Conservation (phyloP, 1,140 invertebrate genomes). For the Polypedilum pembai region DNA sequence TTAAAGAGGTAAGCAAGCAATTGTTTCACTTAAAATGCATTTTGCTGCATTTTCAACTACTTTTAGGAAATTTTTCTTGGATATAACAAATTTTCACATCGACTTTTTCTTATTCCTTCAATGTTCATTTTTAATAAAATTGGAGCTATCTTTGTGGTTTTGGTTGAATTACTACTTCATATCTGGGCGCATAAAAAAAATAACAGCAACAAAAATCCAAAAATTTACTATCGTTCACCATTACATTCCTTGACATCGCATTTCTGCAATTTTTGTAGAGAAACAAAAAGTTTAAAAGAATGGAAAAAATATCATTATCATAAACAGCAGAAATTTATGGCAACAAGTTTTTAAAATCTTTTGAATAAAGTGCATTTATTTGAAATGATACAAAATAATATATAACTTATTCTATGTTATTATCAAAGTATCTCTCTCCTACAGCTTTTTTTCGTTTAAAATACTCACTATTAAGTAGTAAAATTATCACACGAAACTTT, state of each 20-base stretch:
- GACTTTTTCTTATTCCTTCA: conserved; percentile 43
- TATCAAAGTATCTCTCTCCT: not conserved
- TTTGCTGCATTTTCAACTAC: not conserved
- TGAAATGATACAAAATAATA: not conserved
- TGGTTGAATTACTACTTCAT: conserved; percentile 46
- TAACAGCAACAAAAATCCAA: conserved; percentile 44
- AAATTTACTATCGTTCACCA: conserved; percentile 50
- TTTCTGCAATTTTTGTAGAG: conserved; percentile 50
- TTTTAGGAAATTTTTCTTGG: conserved; percentile 42
- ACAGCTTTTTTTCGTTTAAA: not conserved
- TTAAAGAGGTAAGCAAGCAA: conserved; percentile 22
- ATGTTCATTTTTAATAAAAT: conserved; percentile 42
- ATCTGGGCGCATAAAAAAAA: conserved; percentile 51
- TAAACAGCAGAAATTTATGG: not conserved
- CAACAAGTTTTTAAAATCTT: not conserved
- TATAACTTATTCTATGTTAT: not conserved
- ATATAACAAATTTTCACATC: conserved; percentile 36
- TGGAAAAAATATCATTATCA: not conserved
- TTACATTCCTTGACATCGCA: conserved; percentile 50
- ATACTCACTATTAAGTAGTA: not conserved
- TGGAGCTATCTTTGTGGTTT: conserved; percentile 35
- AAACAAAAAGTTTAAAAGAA: conserved; percentile 14
- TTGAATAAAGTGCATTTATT: not conserved
- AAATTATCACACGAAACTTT: not conserved
- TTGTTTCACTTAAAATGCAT: not conserved